phyloP scores from a whole-genome alignment of 1,140 invertebrate genomes.

The Cataglyphis hispanica region DNA sequence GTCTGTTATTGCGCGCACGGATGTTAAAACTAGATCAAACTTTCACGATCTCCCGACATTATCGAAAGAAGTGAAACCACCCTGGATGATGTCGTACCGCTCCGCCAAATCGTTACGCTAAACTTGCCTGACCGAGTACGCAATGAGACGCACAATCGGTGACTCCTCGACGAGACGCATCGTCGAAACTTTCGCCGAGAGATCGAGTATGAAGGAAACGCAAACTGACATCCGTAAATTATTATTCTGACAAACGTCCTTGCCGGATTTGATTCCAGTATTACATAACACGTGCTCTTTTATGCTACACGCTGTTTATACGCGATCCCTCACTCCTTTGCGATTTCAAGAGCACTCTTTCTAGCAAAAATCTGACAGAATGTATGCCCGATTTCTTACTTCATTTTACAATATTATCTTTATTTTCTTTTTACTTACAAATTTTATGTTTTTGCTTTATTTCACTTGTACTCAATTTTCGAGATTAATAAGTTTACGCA shows the following conservation, averaged over 20 bases:
- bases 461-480: not conserved
- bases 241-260: slow-evolving; percentile 35
- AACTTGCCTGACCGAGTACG: slow-evolving; percentile 22
- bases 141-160: slow-evolving; percentile 17
- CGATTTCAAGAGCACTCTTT: slow-evolving; percentile 13
- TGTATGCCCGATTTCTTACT: too few relatives aligned
- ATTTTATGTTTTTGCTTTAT: not conserved
- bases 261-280: not conserved
- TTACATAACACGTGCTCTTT: not conserved
- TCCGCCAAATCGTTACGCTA: slow-evolving; percentile 5
- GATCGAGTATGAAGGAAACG: slow-evolving; percentile 5
- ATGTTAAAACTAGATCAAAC: slow-evolving; percentile 66
- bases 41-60: slow-evolving; percentile 69
- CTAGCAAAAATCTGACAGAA: not conserved
- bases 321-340: not conserved
- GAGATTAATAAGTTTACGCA: not conserved
- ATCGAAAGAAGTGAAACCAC: slow-evolving; percentile 68
- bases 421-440: not conserved
- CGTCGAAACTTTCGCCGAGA: slow-evolving; percentile 25
- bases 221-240: slow-evolving; percentile 8
- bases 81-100: not conserved
- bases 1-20: slow-evolving; percentile 48
- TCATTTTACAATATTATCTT: not conserved
- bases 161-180: not conserved
- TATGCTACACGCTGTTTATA: not conserved